These are phyloP conservation scores for Mechanitis messenoides DNA, from an alignment of 2,888 invertebrate species.

Conservation along the genomic window DNA sequence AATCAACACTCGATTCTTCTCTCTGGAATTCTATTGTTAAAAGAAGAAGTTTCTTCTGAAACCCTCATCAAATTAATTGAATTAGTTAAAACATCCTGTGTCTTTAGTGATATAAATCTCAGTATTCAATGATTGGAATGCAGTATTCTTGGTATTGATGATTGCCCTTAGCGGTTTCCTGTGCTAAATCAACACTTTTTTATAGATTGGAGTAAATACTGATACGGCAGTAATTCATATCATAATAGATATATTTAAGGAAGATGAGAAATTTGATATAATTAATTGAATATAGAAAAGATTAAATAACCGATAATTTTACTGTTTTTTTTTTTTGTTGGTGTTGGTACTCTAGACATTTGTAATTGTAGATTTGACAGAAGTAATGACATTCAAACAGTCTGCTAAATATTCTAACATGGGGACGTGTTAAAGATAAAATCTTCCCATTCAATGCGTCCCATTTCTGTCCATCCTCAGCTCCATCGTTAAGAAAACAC, in stretches of 20 bases:
- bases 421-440: slow-evolving; percentile 6
- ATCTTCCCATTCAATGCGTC: slow-evolving; percentile 26
- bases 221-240: not conserved
- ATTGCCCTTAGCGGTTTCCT: slow-evolving; percentile 69
- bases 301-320: too few relatives aligned
- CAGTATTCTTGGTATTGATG: slow-evolving; percentile 47
- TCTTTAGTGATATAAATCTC: slow-evolving; percentile 17
- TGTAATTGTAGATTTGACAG: not conserved
- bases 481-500: slow-evolving; percentile 40
- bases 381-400: not conserved
- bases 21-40: not conserved
- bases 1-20: not conserved
- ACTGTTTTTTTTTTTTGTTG: slow-evolving; percentile 1
- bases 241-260: too few relatives aligned
- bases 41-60: not conserved
- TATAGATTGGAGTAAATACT: slow-evolving; percentile 28
- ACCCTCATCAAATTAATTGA: slow-evolving; percentile 9
- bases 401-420: not conserved
- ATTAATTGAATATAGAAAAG: too few relatives aligned
- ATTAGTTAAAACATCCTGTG: slow-evolving; percentile 14
- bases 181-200: slow-evolving; percentile 60
- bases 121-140: slow-evolving; percentile 40
- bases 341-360: not conserved
- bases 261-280: too few relatives aligned
- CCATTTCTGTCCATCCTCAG: slow-evolving; percentile 46